These are phyloP conservation scores for Chloroceryle inda DNA, from an alignment of 2,797 vertebrate species.

Conservation along the genomic window DNA sequence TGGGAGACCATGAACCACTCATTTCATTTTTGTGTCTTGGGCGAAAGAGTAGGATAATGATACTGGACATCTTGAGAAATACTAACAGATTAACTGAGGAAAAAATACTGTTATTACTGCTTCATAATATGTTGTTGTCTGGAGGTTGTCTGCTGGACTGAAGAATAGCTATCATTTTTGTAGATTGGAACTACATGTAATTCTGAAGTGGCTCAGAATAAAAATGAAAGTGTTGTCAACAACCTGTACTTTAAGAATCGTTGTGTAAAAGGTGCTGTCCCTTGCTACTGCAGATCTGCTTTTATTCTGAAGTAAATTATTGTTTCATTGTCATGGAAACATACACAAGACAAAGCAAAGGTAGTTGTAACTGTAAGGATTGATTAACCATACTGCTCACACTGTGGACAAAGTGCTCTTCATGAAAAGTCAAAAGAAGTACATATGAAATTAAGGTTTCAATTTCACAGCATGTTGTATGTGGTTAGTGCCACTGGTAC, in stretches of 20 bases:
- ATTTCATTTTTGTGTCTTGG: not conserved
- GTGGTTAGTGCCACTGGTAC: not conserved
- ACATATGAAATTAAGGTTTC: not conserved
- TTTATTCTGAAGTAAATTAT: not conserved
- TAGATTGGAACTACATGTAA: not conserved
- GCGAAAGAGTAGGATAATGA: not conserved
- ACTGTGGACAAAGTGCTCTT: not conserved
- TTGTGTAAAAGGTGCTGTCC: not conserved
- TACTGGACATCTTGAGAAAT: not conserved
- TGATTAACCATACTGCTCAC: not conserved
- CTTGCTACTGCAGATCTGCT: not conserved
- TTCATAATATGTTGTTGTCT: not conserved
- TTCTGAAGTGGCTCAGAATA: not conserved
- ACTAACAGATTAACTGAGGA: not conserved
- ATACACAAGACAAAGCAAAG: not conserved
- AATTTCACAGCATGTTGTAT: not conserved
- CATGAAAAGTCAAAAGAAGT: not conserved
- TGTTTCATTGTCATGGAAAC: not conserved
- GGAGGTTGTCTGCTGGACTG: not conserved
- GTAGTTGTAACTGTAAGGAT: not conserved
- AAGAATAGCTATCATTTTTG: not conserved
- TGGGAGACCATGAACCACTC: not conserved
- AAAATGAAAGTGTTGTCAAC: not conserved
- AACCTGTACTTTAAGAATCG: not conserved
- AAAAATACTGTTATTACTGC: not conserved